Evolutionary conservation across 2,113 vertebrate species (phyloP), one percentile per base, ranked within the genome.

Genomic region (Anguilla japonica): DNA sequence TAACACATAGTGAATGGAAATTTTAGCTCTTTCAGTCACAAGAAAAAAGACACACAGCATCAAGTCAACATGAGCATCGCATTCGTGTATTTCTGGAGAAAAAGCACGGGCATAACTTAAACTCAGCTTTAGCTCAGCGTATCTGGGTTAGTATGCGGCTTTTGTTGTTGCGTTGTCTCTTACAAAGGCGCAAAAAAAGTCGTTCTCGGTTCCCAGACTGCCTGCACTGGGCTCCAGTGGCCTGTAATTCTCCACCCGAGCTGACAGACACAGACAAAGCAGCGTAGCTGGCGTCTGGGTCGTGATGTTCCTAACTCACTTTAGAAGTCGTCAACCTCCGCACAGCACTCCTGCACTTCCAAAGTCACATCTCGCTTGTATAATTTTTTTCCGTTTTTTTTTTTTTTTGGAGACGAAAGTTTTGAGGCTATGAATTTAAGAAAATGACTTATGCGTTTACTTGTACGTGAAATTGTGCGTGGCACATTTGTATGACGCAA

Each of bases 261-360:
- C 85, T 90, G 88, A 87, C 67, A 89, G 88, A 87, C 85, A 41
- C 1, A n/a, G n/a, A 87, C 81, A 87, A 82, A 81, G 82, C 85
- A 53, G 63, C 46, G 80, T 60, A 53, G 85, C 79, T 81, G 53
- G 43, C 75, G 82, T 87, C 8, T 34, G 41, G 40, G 67, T 63
- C 60, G 13, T 46, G 22, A 86, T 29, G 79, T 14, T n/a, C 79
- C 56, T 20, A 81, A 34, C n/a, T 22, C 63, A 22, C 63, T 71
- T 71, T 22, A n/a, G 22, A 71, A 26, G 63, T 22, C 20, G 26
- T n/a, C 63, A 71, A 20, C 26, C 63, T 71, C 63, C 7, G 63
- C 63, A 8, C 13, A 20, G 14, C 18, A 15, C 53, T 63, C 14
- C 9, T 5, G 60, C 34, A 34, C 34, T 34, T 34, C 34, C 34